Base-by-base conservation (phyloP, 2,888 invertebrate genomes). In the Euplexia lucipara region DNA sequence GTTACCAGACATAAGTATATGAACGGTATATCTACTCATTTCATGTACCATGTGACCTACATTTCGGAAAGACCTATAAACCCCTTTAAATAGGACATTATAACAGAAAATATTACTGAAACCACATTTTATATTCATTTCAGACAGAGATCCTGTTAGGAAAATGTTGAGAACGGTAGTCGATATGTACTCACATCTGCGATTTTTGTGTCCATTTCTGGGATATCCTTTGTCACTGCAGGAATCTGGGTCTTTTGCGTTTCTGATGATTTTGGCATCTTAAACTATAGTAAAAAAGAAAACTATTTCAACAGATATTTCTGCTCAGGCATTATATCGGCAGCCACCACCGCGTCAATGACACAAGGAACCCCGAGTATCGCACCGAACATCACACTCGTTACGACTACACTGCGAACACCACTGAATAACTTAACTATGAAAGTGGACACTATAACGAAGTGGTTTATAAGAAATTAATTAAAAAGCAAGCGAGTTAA, bases 151-250 rank as follows among this genome's bases (percentile, higher is more conserved):
- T 41, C 39, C 9, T 37, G 10, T 37, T 16, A 20, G 39, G 16
- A 47, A 47, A 71, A 59, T 59, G 12, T 57, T 18, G 18, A 39
- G 18, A 66, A 56, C 14, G 44, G 37, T 10, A 65, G 34, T 47
- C 45, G 47, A 45, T 88, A n/a, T n/a, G n/a, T n/a, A 94, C 95
- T 94, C 79, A 94, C 95, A 63, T 94, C 92, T 44, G 88, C 75
- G 77, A 88, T 87, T 81, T 88, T 90, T 34, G 88, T 83, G 80
- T 95, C 94, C 91, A 92, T 90, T 42, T 85, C 74, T 39, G 90
- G 85, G 66, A 88, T 87, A 78, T 83, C 87, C 75, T 87, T 90
- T 34, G 90, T 87, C 60, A 91, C 90, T 45, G 90, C 88, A 8
- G 93, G 81, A 70, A 91, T 90, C 49, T 87, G 86, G 57, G 83